Base-by-base conservation (phyloP, 1,140 invertebrate genomes). In the Ceratosolen solmsi region DNA sequence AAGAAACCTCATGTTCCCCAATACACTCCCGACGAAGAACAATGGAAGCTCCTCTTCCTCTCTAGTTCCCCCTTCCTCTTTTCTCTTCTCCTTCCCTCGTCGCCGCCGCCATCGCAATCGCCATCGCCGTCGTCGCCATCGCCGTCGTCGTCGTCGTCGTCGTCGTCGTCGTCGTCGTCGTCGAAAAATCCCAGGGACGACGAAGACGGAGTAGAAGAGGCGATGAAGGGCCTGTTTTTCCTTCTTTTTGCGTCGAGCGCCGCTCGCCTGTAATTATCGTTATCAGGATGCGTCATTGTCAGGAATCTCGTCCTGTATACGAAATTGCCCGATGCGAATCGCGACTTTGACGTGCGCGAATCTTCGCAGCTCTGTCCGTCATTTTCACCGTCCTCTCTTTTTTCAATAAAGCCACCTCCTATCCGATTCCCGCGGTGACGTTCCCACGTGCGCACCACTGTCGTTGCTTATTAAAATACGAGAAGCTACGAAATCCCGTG, bases 241-340 rank as follows among this genome's bases (percentile, higher is more conserved):
- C 71, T 54, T 17, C 54, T 17, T 36, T 51, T 65, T 54, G 25
- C 22, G 33, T 51, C 17, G 22, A 41, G 56, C 58, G 30, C 70
- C 25, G 25, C 56, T 25, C 30, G 56, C 36, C 27, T 74, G 49
- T 81, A 81, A 81, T 81, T 75, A 81, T 54, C 71, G 41, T 58
- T 81, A 81, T 81, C 79, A 58, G 22, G 27, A 7, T 11, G n/a
- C 41, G 58, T 46, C 60, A 81, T 81, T 81, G 79, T 75, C 72
- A 60, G 22, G 25, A 36, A 81, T 75, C 72, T 75, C 20, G 27
- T 15, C 36, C 27, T 22, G 51, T 22, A 9, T 33, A 36, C 70
- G 27, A 80, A 74, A 80, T 80, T 38, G 38, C 56, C 8, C 49
- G 77, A 27, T 30, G 75, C 74, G 49, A 77, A 51, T 46, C 56